Conservation (phyloP, 2,797 vertebrate species). For the Clamator glandarius region DNA sequence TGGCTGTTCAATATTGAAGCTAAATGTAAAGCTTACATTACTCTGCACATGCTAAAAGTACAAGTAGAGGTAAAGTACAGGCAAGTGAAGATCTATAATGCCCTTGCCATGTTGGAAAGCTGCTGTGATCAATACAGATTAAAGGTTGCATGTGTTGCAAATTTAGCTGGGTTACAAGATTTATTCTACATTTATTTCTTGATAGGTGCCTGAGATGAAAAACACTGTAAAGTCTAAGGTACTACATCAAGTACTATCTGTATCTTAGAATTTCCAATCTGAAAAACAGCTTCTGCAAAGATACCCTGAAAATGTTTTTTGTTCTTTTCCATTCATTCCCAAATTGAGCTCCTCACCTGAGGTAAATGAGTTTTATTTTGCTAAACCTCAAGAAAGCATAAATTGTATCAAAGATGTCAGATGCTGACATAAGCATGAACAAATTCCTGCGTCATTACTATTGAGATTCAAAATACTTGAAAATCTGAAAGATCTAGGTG, state of each 20-base stretch:
- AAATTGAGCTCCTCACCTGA: not conserved
- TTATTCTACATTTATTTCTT: slow-evolving; percentile 76
- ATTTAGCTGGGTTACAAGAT: slow-evolving; percentile 76
- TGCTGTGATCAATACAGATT: slow-evolving; percentile 76
- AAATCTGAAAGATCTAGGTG: not conserved
- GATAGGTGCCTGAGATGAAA: slow-evolving; percentile 57
- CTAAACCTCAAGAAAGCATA: not conserved
- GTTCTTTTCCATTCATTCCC: not conserved
- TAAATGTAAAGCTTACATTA: slow-evolving; percentile 6
- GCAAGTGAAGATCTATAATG: not conserved
- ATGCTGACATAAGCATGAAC: not conserved
- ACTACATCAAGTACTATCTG: not conserved
- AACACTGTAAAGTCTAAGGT: not conserved
- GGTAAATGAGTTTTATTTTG: not conserved
- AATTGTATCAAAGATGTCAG: not conserved
- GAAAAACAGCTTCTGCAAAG: not conserved
- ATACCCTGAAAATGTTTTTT: not conserved
- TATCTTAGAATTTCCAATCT: not conserved
- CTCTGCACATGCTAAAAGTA: not conserved
- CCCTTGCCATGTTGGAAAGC: not conserved
- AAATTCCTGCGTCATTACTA: not conserved
- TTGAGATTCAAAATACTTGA: not conserved
- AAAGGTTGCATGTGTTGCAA: slow-evolving; percentile 64
- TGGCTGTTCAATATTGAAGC: not conserved
- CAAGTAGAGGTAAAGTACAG: not conserved